Evolutionary conservation across 2,888 invertebrate genomes (phyloP), one percentile per base, ranked within the genome.

Genomic region (Caradrina kadenii): DNA sequence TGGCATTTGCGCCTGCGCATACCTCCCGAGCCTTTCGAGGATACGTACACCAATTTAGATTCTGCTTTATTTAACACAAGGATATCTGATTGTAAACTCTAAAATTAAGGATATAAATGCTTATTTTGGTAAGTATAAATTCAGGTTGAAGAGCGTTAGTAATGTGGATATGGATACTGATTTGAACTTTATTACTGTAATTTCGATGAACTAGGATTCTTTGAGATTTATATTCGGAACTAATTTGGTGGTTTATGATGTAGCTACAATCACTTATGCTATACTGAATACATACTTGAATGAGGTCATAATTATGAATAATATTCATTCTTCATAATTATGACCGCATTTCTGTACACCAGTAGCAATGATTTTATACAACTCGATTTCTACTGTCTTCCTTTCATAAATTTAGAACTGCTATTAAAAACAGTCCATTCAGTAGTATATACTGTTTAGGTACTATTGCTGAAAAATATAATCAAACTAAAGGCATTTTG

Each of bases 1-100:
- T 93, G 95, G 92, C 94, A 94, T 95, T 95, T 93, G 89, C 90
- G 90, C 86, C 82, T 63, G 88, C 88, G 89, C 93, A 93, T 94
- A 89, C 93, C 91, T 77, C 61, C 80, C 72, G 85, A 87, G 88
- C 85, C 88, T 89, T 88, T 86, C 81, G 83, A 82, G 84, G 80
- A 82, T 81, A 83, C 74, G 74, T 80, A 83, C 74, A 73, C 75
- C 61, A 72, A 80, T 81, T 78, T 81, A 74, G 62, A 72, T 75
- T 66, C 58, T 65, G 73, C 61, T 67, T 71, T 63, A 63, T 76
- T 73, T 56, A 42, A 67, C 53, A 69, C 55, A 55, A 64, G 59
- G 63, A 63, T 74, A 75, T 65, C 56, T 52, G 31, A 73, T 67
- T 11, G 54, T 73, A 62, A 60, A 70, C 76, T 65, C 48, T 73